A percentile compares a stretch with the other conserved stretches of the same genome.
phyloP scores from a whole-genome alignment of 1,140 invertebrate species.

The Brachionus angularis region DNA sequence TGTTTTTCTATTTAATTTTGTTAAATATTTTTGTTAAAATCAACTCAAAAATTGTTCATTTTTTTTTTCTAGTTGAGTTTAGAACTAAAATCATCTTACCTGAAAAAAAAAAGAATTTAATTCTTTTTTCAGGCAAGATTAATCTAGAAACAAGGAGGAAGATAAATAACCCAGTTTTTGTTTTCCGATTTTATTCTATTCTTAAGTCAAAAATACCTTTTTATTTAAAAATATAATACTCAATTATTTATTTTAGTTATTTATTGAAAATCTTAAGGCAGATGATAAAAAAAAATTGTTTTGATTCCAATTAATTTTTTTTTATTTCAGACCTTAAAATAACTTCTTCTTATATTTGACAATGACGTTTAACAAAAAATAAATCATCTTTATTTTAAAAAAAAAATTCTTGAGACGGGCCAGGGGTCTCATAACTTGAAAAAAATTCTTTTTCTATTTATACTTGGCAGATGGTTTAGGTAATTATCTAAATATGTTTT shows the following conservation, averaged over 20 bases:
- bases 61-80: neutral
- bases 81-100: too few relatives aligned
- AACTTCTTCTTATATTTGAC: slow-evolving; percentile 11
- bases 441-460: neutral
- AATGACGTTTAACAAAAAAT: too few relatives aligned
- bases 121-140: too few relatives aligned
- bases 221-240: too few relatives aligned
- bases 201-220: slow-evolving; percentile 8
- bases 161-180: too few relatives aligned
- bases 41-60: neutral
- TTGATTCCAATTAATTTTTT: too few relatives aligned
- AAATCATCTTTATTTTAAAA: too few relatives aligned
- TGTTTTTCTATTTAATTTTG: neutral
- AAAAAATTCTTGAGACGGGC: neutral
- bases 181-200: too few relatives aligned
- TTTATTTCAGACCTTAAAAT: slow-evolving; percentile 23
- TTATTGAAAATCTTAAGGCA: slow-evolving; percentile 24
- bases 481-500: neutral
- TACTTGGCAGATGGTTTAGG: neutral
- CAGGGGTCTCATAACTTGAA: neutral
- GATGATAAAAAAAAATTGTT: too few relatives aligned
- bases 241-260: slow-evolving; percentile 42
- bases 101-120: too few relatives aligned
- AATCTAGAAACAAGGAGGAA: too few relatives aligned
- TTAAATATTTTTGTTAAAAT: neutral